phyloP scores from a whole-genome alignment of 1,140 invertebrate species.

The Colletes gigas region DNA sequence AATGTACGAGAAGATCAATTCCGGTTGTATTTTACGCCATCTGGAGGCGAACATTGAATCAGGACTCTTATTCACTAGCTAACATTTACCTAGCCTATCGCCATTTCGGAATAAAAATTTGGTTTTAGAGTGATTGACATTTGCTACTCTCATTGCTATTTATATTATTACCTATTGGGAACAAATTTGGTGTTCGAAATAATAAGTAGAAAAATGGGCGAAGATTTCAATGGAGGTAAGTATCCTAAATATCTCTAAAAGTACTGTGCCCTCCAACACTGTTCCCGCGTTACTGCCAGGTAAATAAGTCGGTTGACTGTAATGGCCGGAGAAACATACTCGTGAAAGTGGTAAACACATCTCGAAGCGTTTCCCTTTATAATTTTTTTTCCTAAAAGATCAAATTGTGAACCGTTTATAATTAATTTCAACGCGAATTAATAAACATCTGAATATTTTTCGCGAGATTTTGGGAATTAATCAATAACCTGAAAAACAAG shows the following conservation, averaged over 20 bases:
- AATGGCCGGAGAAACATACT: constrained; percentile 49
- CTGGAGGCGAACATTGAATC: constrained; percentile 5
- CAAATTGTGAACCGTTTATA: neutral
- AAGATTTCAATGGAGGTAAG: constrained; percentile 79
- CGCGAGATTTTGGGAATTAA: constrained; percentile 2
- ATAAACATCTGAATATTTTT: neutral
- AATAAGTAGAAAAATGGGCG: constrained; percentile 70
- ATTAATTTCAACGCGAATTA: constrained; percentile 19
- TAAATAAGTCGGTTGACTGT: constrained; percentile 40
- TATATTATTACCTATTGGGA: neutral
- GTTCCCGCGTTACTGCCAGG: constrained; percentile 46
- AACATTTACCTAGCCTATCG: constrained; percentile 36
- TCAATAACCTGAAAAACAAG: constrained; percentile 40
- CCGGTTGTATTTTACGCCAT: constrained; percentile 3
- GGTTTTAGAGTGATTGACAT: constrained; percentile 44
- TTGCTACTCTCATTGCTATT: constrained; percentile 4
- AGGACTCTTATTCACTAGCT: constrained; percentile 23
- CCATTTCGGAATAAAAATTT: constrained; percentile 58
- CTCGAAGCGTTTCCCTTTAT: neutral
- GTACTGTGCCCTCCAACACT: neutral
- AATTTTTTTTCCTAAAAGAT: neutral
- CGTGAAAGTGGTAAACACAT: constrained; percentile 40
- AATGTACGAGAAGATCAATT: constrained; percentile 9
- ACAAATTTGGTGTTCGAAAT: neutral
- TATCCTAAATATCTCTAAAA: neutral